These are phyloP conservation scores for Herminia tarsipennalis DNA, from an alignment of 2,888 invertebrate species.

Conservation along the genomic window DNA sequence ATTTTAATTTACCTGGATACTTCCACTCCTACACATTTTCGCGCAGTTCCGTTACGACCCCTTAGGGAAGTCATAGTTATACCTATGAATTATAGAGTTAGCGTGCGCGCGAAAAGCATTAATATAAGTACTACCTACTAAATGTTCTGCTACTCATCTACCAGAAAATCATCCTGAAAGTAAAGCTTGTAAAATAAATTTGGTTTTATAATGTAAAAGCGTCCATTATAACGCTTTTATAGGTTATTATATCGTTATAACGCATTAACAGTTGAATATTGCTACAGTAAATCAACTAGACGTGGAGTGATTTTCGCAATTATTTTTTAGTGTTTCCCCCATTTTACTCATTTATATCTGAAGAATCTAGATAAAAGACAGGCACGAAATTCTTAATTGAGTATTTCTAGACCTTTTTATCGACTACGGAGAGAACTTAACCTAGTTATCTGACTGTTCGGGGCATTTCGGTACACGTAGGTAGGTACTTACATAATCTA, in stretches of 20 bases:
- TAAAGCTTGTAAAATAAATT: constrained; percentile 1
- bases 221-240: neutral
- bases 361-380: neutral
- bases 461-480: constrained; percentile 11
- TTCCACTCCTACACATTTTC: constrained; percentile 3
- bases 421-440: constrained; percentile 7
- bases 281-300: constrained; percentile 6
- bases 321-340: constrained; percentile 5
- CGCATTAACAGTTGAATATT: constrained; percentile 7
- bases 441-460: constrained; percentile 12
- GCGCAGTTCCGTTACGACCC: constrained; percentile 3
- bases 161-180: constrained; percentile 1
- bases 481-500: neutral
- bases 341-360: constrained; percentile 6
- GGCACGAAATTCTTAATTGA: constrained; percentile 12
- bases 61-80: constrained; percentile 4
- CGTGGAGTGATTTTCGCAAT: constrained; percentile 7
- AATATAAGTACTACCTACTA: neutral
- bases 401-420: constrained; percentile 8
- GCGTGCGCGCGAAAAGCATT: neutral
- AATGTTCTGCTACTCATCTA: neutral
- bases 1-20: constrained; percentile 12
- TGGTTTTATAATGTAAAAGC: constrained; percentile 2
- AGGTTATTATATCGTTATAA: constrained; percentile 7
- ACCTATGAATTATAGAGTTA: constrained; percentile 8